Conservation (phyloP, 2,888 invertebrate genomes). For the Therioaphis trifolii region DNA sequence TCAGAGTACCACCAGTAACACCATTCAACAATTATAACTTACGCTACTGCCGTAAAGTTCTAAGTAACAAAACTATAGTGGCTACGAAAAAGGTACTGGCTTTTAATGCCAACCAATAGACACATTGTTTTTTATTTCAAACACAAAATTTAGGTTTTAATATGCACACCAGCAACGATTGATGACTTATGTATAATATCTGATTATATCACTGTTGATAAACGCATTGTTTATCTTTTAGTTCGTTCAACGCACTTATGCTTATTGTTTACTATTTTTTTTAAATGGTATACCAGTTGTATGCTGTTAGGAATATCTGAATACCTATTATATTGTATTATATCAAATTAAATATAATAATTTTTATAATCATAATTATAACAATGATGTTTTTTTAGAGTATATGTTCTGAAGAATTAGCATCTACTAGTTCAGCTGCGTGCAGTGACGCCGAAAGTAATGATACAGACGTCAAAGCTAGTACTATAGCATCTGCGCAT, state of each 20-base stretch:
- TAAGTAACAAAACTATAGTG: constrained; percentile 46
- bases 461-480: constrained; percentile 65
- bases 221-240: constrained; percentile 26
- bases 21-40: constrained; percentile 57
- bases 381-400: constrained; percentile 73
- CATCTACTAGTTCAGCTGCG: constrained; percentile 66
- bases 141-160: constrained; percentile 41
- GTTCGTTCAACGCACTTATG: constrained; percentile 23
- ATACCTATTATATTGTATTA: background rate
- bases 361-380: background rate
- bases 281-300: background rate
- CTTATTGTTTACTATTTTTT: constrained; percentile 30
- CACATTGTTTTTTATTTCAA: constrained; percentile 32
- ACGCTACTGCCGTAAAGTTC: constrained; percentile 37
- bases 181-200: constrained; percentile 4
- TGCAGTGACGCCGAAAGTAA: constrained; percentile 67
- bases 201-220: constrained; percentile 13
- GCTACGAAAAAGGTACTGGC: constrained; percentile 59
- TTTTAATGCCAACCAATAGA: constrained; percentile 43
- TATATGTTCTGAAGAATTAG: constrained; percentile 85
- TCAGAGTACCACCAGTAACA: constrained; percentile 50
- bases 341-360: no score
- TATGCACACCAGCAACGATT: constrained; percentile 29
- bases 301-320: background rate
- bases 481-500: constrained; percentile 30